A percentile compares a stretch with the other conserved stretches of the same genome.
phyloP scores from a whole-genome alignment of 1,140 invertebrate species.

The Globodera rostochiensis region DNA sequence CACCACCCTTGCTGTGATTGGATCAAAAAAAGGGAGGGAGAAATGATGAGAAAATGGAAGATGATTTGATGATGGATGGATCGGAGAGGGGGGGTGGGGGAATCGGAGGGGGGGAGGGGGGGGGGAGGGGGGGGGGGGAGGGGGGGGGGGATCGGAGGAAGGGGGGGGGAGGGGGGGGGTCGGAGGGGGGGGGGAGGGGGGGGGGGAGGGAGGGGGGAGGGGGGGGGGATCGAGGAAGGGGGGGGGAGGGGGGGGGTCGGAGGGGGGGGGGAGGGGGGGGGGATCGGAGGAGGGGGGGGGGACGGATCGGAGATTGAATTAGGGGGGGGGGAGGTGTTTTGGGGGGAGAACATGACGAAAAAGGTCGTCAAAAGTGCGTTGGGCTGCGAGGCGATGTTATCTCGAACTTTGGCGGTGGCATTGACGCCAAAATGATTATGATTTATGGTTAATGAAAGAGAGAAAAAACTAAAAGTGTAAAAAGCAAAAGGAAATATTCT shows the following conservation, averaged over 20 bases:
- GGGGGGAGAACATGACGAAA: conserved; percentile 8
- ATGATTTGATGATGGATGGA: too few relatives aligned
- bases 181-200: too few relatives aligned
- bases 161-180: too few relatives aligned
- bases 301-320: not conserved
- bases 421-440: not conserved
- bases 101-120: too few relatives aligned
- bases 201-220: too few relatives aligned
- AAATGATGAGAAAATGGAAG: not conserved
- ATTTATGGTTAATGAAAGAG: not conserved
- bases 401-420: not conserved
- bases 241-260: too few relatives aligned
- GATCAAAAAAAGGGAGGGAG: not conserved
- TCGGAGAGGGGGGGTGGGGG: too few relatives aligned
- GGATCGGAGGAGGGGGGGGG: not conserved
- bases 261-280: not conserved
- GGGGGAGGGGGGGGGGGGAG: not conserved
- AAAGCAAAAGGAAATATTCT: not conserved
- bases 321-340: not conserved
- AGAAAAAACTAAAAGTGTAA: not conserved
- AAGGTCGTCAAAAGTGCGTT: conserved; percentile 7
- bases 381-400: conserved; percentile 14
- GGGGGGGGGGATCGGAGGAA: too few relatives aligned
- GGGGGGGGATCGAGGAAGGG: too few relatives aligned
- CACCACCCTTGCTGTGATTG: not conserved